These are phyloP conservation scores for Pseudochaenichthys georgianus DNA, from an alignment of 2,797 vertebrate genomes.

Conservation along the genomic window DNA sequence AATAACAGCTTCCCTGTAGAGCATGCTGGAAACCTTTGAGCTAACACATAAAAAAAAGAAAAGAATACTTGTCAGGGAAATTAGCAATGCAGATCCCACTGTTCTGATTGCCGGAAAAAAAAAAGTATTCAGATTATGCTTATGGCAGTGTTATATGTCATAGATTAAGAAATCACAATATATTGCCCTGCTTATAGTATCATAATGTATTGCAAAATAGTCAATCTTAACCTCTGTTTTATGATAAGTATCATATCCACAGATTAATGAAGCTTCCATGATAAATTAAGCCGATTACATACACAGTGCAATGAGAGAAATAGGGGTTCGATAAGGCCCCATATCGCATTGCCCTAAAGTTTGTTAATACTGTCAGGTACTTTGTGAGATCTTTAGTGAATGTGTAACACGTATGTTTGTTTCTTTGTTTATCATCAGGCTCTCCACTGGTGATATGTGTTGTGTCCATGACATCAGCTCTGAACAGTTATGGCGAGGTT, in stretches of 20 bases:
- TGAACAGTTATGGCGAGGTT: constrained; percentile 90
- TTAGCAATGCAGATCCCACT: constrained; percentile 13
- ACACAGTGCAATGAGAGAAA: neutral
- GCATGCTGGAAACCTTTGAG: constrained; percentile 6
- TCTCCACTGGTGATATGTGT: constrained; percentile 91
- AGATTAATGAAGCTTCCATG: neutral
- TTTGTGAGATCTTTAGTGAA: constrained; percentile 15
- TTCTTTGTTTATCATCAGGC: constrained; percentile 79
- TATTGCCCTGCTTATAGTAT: too few species aligned
- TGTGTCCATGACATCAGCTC: constrained; percentile 88
- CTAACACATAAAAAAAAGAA: neutral
- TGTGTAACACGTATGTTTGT: constrained; percentile 35
- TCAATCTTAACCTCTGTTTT: too few species aligned
- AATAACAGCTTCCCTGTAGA: constrained; percentile 16
- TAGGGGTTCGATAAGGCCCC: neutral
- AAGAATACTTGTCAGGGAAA: constrained; percentile 19
- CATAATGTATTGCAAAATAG: too few species aligned
- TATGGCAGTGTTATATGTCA: too few species aligned
- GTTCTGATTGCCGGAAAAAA: too few species aligned
- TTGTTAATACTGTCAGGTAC: constrained; percentile 1
- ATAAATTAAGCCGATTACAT: neutral
- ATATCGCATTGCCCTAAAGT: neutral
- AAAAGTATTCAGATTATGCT: too few species aligned
- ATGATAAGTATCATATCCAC: too few species aligned
- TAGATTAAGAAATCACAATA: too few species aligned